A percentile compares a stretch with the other conserved stretches of the same genome.
Conservation (phyloP, 2,797 vertebrate genomes). For the Jordanella pulchra region DNA sequence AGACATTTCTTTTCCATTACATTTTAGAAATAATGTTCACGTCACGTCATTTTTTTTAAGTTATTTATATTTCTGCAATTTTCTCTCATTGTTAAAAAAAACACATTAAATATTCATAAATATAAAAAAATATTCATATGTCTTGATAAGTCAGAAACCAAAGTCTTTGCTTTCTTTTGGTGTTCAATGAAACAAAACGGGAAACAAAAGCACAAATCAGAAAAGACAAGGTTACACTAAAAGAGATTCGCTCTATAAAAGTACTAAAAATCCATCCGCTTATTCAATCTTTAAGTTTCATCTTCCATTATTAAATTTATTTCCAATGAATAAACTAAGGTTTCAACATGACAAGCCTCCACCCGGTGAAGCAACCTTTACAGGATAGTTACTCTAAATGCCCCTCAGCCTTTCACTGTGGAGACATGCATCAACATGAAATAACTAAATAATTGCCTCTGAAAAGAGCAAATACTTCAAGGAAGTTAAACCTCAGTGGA, state of each 20-base stretch:
- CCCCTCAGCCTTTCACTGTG: background rate
- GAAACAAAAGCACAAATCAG: background rate
- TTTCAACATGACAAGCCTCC: background rate
- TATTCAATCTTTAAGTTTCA: background rate
- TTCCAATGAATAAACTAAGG: background rate
- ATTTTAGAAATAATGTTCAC: no score
- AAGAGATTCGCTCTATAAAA: background rate
- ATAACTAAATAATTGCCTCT: background rate
- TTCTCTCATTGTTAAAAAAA: background rate
- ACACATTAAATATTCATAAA: background rate
- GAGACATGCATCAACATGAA: background rate
- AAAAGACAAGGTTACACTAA: background rate
- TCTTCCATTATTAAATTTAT: background rate
- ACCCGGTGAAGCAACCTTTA: background rate
- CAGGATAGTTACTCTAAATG: background rate
- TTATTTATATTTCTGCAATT: background rate
- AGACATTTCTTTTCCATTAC: no score
- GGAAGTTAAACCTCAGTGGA: background rate
- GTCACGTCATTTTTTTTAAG: no score
- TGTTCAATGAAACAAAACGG: background rate
- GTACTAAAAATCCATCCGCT: background rate
- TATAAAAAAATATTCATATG: background rate
- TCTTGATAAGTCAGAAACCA: background rate
- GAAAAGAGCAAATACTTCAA: background rate
- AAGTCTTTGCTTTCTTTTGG: background rate